Percentiles rank a stretch among this genome's conserved stretches.
phyloP scores from a whole-genome alignment of 2,113 vertebrate species.

The Opisthocomus hoazin region DNA sequence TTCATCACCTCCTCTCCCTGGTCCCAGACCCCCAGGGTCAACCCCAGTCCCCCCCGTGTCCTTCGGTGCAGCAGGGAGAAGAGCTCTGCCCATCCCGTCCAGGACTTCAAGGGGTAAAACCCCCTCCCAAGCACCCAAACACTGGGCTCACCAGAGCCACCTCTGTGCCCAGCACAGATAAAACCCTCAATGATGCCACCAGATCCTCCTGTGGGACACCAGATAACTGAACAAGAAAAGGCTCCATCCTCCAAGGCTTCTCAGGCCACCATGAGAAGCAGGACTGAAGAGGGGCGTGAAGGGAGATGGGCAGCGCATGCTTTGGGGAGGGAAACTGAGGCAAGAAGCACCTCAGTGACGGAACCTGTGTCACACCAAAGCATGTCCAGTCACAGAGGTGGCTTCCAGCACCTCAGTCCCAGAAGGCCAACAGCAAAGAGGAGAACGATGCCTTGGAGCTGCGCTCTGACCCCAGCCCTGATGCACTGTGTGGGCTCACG shows the following conservation, averaged over 20 bases:
- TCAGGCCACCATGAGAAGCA: neutral
- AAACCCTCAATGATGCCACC: neutral
- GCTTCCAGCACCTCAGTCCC: neutral
- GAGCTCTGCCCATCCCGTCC: neutral
- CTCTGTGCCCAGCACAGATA: neutral
- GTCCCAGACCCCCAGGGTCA: neutral
- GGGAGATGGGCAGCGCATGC: neutral
- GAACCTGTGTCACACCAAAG: neutral
- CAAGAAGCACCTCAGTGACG: neutral
- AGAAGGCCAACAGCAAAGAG: neutral
- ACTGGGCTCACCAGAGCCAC: neutral
- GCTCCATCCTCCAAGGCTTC: neutral
- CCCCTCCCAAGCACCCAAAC: neutral
- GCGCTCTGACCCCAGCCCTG: neutral
- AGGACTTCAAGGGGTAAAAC: neutral
- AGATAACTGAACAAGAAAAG: neutral
- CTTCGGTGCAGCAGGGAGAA: neutral
- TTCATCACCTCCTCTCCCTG: neutral
- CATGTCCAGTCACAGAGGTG: neutral
- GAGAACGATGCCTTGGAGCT: accelerated
- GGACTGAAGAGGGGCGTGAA: neutral
- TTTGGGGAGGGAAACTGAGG: neutral
- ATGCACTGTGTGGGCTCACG: neutral
- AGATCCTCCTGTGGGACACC: neutral
- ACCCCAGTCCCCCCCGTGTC: neutral